Conservation (phyloP, 1,140 invertebrate genomes). For the Papilio polytes region DNA sequence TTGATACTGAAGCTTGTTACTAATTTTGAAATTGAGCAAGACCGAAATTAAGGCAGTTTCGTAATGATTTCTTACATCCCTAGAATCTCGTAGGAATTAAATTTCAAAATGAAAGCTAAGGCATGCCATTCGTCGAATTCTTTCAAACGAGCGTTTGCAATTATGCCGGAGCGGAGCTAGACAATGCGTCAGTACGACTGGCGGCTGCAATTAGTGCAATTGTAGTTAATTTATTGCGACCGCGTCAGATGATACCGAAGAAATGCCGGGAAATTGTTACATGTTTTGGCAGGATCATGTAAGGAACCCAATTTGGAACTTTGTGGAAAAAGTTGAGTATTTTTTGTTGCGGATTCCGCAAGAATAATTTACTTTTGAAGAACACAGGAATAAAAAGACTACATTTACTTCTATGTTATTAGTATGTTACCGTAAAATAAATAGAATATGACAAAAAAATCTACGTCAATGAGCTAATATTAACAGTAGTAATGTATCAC, state of each 20-base stretch:
- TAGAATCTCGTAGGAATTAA: neutral
- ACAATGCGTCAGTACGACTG: slow-evolving; percentile 69
- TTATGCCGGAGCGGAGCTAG: slow-evolving; percentile 63
- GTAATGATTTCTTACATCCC: slow-evolving; percentile 56
- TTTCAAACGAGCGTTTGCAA: slow-evolving; percentile 56
- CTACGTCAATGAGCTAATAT: neutral
- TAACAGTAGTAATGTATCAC: slow-evolving; percentile 4
- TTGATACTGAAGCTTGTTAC: too few species aligned
- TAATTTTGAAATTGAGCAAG: too few species aligned
- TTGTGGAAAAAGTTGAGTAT: neutral
- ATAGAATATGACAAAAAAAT: neutral
- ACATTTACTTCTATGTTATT: neutral
- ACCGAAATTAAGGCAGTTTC: neutral
- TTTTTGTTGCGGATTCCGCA: neutral
- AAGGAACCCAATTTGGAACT: neutral
- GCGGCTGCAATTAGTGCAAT: slow-evolving; percentile 81
- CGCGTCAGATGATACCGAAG: slow-evolving; percentile 49
- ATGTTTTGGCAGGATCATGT: slow-evolving; percentile 32
- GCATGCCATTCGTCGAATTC: slow-evolving; percentile 62
- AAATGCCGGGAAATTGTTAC: slow-evolving; percentile 49
- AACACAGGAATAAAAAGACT: neutral
- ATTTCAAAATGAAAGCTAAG: slow-evolving; percentile 35
- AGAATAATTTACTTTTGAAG: neutral
- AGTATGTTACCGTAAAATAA: neutral
- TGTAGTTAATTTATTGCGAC: slow-evolving; percentile 79